Base-by-base conservation (phyloP, 2,888 invertebrate species). In the Arenicola marina region DNA sequence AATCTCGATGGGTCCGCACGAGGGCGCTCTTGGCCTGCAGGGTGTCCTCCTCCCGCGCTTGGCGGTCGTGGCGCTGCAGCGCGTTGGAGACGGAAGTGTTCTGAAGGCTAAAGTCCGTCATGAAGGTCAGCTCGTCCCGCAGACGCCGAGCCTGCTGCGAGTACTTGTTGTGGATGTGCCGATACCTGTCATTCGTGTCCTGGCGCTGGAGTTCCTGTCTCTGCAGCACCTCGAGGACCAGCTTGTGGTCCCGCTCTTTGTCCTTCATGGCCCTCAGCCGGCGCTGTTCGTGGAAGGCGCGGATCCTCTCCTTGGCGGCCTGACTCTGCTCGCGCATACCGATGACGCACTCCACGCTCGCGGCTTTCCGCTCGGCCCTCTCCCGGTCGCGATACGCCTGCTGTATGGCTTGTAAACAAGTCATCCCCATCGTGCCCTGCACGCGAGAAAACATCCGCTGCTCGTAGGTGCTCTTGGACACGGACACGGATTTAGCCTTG, bases 41-140 rank as follows among this genome's bases (percentile, higher is more conserved):
- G 11, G 53, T 53, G 62, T 78, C 78, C n/a, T 80, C 81, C 29
- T 51, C 60, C 57, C 69, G 70, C 0, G 78, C 72, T 59, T 77
- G 77, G 21, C 77, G 64, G 66, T 82, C 81, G 62, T 81, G 81
- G 28, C 78, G 66, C 68, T 78, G 72, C 26, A 82, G 69, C 24
- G 82, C 82, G 54, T 80, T 80, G 2, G 81, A 80, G 11, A 82
- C 79, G 2, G 81, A 81, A 1, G 79, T 81, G 56, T 81, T 81
- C 68, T 82, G 82, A 51, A 72, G 75, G 63, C 70, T 77, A 64
- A 82, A 82, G 55, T 80, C 80, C 3, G 72, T 68, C 31, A 78
- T 73, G 67, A 82, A 81, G 2, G 75, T 71, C 33, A 71, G 68
- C 64, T 81, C 79, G 26, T 73, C 71, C 29, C 64, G 71, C 18